phyloP scores from a whole-genome alignment of 2,888 invertebrate species.

The Chymomyza caudatula region DNA sequence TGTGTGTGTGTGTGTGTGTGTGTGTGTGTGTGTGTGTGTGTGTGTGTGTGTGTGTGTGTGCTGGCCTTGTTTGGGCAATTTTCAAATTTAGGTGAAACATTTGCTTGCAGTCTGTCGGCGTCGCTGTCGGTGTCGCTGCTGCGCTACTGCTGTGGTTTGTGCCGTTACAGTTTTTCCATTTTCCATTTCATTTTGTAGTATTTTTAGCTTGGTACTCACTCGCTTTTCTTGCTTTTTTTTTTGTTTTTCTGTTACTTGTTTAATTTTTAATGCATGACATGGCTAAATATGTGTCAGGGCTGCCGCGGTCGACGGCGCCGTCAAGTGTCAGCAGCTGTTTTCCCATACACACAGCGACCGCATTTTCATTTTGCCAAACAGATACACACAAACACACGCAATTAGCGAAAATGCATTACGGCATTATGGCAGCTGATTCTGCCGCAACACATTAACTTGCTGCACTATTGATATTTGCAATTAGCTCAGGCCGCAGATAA shows the following conservation, averaged over 20 bases:
- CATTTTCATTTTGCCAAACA: not conserved
- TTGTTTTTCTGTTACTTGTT: slow-evolving; percentile 13
- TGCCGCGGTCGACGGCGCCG: slow-evolving; percentile 12
- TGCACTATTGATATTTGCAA: slow-evolving; percentile 14
- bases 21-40: not conserved
- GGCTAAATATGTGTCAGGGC: slow-evolving; percentile 61
- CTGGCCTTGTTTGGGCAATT: slow-evolving; percentile 33
- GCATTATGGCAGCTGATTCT: slow-evolving; percentile 1
- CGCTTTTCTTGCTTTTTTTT: not conserved
- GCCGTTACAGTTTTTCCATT: slow-evolving; percentile 13
- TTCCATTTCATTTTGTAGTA: slow-evolving; percentile 33
- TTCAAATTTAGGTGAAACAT: slow-evolving; percentile 31
- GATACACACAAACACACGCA: not conserved
- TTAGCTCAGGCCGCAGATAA: slow-evolving; percentile 2
- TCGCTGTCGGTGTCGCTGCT: not conserved
- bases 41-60: not conserved
- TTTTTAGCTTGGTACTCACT: slow-evolving; percentile 10
- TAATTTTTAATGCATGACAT: slow-evolving; percentile 53
- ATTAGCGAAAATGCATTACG: slow-evolving; percentile 16
- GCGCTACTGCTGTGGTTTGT: slow-evolving; percentile 6
- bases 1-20: not conserved
- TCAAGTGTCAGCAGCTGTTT: slow-evolving; percentile 25
- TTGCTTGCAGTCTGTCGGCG: not conserved
- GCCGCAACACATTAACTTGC: slow-evolving; percentile 2
- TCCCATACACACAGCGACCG: not conserved